Evolutionary conservation across 2,797 vertebrate species (phyloP).

Genomic region (Epinephelus awoara): DNA sequence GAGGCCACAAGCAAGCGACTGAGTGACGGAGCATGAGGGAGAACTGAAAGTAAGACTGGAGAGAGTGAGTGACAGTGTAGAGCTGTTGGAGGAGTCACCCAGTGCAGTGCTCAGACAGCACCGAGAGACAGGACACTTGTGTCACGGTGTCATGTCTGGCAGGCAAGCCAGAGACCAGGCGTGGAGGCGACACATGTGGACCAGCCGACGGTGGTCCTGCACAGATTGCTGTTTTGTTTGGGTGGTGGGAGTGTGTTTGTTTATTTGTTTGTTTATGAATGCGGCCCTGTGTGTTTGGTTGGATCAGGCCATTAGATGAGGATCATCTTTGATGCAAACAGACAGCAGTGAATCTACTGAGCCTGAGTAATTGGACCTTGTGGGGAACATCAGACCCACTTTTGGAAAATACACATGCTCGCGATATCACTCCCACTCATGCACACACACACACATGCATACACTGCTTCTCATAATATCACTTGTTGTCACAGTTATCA

Average conservation of each 20-base stretch:
- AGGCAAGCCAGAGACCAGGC: neutral
- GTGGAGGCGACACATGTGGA: neutral
- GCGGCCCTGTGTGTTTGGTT: slow-evolving; percentile 21
- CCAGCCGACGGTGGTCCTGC: neutral
- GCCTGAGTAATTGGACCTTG: slow-evolving; percentile 71
- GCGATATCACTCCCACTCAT: neutral
- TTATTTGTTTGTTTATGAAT: slow-evolving; percentile 32
- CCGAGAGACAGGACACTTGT: neutral
- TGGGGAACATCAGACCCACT: slow-evolving; percentile 58
- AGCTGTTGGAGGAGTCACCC: slow-evolving; percentile 3
- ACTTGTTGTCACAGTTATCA: slow-evolving; percentile 47
- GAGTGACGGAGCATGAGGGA: neutral
- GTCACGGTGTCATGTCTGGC: slow-evolving; percentile 3
- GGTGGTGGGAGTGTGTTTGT: neutral
- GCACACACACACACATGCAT: neutral
- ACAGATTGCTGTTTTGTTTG: slow-evolving; percentile 18
- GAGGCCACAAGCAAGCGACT: slow-evolving; percentile 17
- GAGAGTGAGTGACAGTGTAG: slow-evolving; percentile 4
- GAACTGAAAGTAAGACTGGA: slow-evolving; percentile 19
- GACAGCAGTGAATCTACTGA: slow-evolving; percentile 53
- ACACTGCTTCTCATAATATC: slow-evolving; percentile 34
- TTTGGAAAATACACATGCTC: slow-evolving; percentile 42
- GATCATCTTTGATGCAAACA: slow-evolving; percentile 59
- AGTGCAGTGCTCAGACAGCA: neutral
- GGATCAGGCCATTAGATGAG: slow-evolving; percentile 37